These are phyloP conservation scores for Tuta absoluta DNA, from an alignment of 2,888 invertebrate genomes.

Conservation along the genomic window DNA sequence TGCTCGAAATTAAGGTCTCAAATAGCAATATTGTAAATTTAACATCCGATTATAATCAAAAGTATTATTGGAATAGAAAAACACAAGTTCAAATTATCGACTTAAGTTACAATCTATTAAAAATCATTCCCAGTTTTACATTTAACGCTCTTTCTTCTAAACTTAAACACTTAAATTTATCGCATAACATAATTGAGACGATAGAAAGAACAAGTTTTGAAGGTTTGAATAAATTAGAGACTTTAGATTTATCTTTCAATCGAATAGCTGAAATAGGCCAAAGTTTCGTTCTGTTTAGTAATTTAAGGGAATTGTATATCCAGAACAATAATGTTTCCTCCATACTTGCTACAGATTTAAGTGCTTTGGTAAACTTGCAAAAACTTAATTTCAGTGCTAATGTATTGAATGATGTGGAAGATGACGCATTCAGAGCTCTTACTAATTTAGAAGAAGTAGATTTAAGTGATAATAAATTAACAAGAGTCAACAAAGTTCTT, in stretches of 20 bases:
- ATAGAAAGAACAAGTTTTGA: background rate
- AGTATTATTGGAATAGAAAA: background rate
- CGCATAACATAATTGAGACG: background rate
- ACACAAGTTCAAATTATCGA: background rate
- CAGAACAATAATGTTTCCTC: background rate
- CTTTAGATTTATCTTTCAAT: conserved; percentile 12
- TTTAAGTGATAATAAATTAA: background rate
- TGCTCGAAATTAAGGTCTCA: background rate
- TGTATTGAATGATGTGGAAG: background rate
- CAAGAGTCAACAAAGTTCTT: background rate
- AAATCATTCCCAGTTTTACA: background rate
- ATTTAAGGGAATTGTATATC: background rate
- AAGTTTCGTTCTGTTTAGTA: background rate
- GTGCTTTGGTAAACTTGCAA: background rate
- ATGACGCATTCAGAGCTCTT: background rate
- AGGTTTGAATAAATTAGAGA: background rate
- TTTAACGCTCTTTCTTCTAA: background rate
- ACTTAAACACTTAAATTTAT: background rate
- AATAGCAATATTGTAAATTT: background rate
- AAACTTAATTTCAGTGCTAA: background rate
- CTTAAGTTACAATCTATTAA: background rate
- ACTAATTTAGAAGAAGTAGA: background rate
- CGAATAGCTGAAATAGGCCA: background rate
- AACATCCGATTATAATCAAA: background rate
- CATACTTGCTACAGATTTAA: background rate